Evolutionary conservation across 2,888 invertebrate genomes (phyloP), one percentile per base, ranked within the genome.

Genomic region (Melangyna quadrimaculata): DNA sequence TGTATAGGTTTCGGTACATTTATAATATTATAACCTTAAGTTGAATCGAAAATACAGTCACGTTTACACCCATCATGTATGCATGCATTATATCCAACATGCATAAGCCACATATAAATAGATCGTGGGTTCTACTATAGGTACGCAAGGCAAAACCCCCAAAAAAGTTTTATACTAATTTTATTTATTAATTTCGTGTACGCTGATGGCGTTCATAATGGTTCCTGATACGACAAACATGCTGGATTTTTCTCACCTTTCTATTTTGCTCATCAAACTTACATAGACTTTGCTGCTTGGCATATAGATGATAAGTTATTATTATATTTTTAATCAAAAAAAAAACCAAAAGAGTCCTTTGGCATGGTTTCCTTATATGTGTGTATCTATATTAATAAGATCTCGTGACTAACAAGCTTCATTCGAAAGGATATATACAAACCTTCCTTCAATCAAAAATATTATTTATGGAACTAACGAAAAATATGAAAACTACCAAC

Each of bases 181-280:
- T 86, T 86, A 78, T 81, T 81, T 86, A 86, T 86, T 86, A 86
- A 86, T 81, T 86, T 81, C 81, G 80, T 86, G 86, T 90, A 90
- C 88, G 89, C 89, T 89, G 89, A 89, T 90, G 90, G 87, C 86
- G 87, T 88, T 87, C 87, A 78, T 80, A 83, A 87, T 78, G 80
- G 80, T 80, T 87, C 83, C 80, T 81, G 87, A 81, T 81, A 79
- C 79, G 81, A 69, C 72, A 73, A 81, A 72, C 80, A 81, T 55
- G 59, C 53, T 77, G 72, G 61, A 10, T 24, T 61, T 65, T 71
- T 53, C 17, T 37, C 69, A 53, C 40, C 59, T 48, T 45, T 51
- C 17, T 61, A 22, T 9, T 37, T 35, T n/a, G n/a, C n/a, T 12
- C 22, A 19, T 32, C n/a, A 43, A 67, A 14, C 45, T 51, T 35